Evolutionary conservation across 2,888 invertebrate genomes (phyloP).

Genomic region (Hypselothyrea guttata): DNA sequence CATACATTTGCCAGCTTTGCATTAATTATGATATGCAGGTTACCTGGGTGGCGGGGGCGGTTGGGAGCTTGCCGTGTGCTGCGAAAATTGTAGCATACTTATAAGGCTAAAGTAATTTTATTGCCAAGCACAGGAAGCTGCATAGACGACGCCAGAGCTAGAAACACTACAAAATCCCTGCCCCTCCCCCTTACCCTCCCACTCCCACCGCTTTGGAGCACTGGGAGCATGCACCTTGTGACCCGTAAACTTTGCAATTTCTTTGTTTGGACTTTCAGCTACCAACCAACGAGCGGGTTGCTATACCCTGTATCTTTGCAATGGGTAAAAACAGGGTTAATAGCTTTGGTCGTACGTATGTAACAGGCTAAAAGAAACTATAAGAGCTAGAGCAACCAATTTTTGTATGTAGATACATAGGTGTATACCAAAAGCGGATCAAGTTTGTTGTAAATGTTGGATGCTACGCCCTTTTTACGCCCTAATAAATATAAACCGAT

Average conservation of each 20-base stretch:
- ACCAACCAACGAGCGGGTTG: conserved; percentile 23
- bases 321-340: no score
- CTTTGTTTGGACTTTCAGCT: conserved; percentile 67
- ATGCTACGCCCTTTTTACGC: no score
- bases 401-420: no score
- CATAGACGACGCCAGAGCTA: conserved; percentile 48
- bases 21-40: conserved; percentile 82
- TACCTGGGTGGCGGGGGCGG: conserved; percentile 6
- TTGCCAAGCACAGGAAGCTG: conserved; percentile 69
- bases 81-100: conserved; percentile 68
- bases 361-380: no score
- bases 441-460: conserved; percentile 26
- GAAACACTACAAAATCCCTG: conserved; percentile 1
- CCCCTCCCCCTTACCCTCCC: not conserved
- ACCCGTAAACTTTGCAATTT: conserved; percentile 74
- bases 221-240: conserved; percentile 66
- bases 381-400: no score
- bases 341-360: no score
- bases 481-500: no score
- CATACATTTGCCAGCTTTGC: conserved; percentile 82
- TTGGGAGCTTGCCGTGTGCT: conserved; percentile 28
- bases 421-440: no score
- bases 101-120: conserved; percentile 67
- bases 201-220: conserved; percentile 21
- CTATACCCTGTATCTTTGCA: no score